Base-by-base conservation (phyloP, 1,140 invertebrate genomes). In the Lucilia sericata region DNA sequence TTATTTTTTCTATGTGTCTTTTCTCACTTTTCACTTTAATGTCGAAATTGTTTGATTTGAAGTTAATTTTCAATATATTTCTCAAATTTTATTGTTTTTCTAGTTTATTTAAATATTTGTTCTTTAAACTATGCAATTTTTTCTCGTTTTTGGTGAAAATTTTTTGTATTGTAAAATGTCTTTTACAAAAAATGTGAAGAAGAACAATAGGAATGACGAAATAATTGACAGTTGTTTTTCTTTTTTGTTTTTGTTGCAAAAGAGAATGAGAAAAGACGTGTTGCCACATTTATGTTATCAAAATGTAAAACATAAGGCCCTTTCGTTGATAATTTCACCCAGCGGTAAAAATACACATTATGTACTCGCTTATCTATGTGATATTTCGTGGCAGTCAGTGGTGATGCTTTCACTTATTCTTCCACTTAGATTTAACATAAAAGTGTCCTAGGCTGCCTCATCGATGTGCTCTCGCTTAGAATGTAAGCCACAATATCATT, bases 131-230 rank as follows among this genome's bases (percentile, higher is more conserved):
- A 25, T 70, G 65, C 21, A 70, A 70, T 70, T 70, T 70, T 70
- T 70, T 70, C 25, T 30, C 65, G 65, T 70, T 70, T 70, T 70
- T 21, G 7, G 65, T 70, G 65, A 70, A 70, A 60, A 70, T 70
- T 70, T 55, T 70, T 70, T 70, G 65, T 70, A 70, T 70, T 70
- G 65, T 70, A 70, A 70, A n/a, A 70, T 70, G 65, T 70, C 65
- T 70, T 70, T 70, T 17, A 70, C 65, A 70, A 70, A 70, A 70
- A 70, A 70, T 70, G 65, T 70, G 65, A 70, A 70, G 65, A 70
- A 70, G 65, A 70, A 70, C n/a, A 70, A 70, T 70, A 25, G 65
- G 21, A 25, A 70, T 70, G 65, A 70, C 65, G 65, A 70, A 70
- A 70, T 70, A 70, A 19, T 70, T 70, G 65, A 70, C 65, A 70